Evolutionary conservation across 2,888 invertebrate species (phyloP), one percentile per base, ranked within the genome.

Genomic region (Morpho deidamia): DNA sequence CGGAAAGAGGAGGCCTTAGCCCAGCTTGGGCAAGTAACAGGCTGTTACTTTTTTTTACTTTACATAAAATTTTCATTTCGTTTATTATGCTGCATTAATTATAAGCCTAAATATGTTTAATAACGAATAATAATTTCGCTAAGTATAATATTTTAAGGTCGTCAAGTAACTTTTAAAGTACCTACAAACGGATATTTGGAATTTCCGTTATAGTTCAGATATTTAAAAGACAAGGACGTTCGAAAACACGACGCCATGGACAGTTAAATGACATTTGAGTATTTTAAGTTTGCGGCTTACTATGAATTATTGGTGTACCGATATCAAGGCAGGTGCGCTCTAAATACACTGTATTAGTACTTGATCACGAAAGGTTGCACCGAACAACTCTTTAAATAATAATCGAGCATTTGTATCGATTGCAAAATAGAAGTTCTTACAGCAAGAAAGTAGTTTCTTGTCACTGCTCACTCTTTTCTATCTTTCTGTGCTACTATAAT

Each of bases 321-420:
- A 53, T 56, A 52, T 52, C 37, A 45, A 55, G 42, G 63, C 69
- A 69, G 68, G 68, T 69, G 67, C 64, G 61, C 47, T 59, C 57
- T 68, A 68, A 67, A 67, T 66, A 65, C 68, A 62, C 44, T 32
- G 44, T 44, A 34, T 53, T 51, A 11, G 46, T 34, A 10, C 33
- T 35, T 53, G 44, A 56, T 40, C 58, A 58, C 55, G 59, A 59
- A 63, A 55, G 58, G 58, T 60, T 62, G 60, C 60, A 60, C 60
- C 63, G 58, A 51, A 56, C 51, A 53, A 52, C 44, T 14, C 9
- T 33, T 42, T 42, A 42, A n/a, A 8, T 14, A 9, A 35, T n/a
- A 11, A 42, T 23, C 23, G 23, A 23, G 23, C 2, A 23, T 23
- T 23, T 23, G 23, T 23, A 23, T 23, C 23, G 23, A 23, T 23